These are phyloP conservation scores for Drosophila bifasciata DNA, from an alignment of 1,140 invertebrate genomes.

Conservation along the genomic window DNA sequence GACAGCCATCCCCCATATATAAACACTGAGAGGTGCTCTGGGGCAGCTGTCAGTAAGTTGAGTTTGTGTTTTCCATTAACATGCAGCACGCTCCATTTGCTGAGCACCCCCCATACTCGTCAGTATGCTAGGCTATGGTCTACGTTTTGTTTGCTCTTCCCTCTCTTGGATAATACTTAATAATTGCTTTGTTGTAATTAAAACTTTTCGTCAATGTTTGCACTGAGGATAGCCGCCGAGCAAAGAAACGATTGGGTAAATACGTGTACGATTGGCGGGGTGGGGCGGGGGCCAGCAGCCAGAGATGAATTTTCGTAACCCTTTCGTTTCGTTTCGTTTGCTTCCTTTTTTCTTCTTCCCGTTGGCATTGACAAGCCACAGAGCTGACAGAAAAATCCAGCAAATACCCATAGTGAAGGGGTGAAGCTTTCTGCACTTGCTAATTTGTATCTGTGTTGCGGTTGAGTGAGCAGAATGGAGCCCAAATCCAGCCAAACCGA, in stretches of 20 bases:
- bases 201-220: slow-evolving; percentile 72
- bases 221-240: slow-evolving; percentile 22
- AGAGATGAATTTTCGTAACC: too few species aligned
- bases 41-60: slow-evolving; percentile 30
- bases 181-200: slow-evolving; percentile 74
- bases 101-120: slow-evolving; percentile 42
- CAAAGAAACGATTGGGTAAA: not conserved
- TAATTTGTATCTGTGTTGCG: slow-evolving; percentile 68
- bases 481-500: slow-evolving; percentile 1
- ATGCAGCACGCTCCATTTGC: slow-evolving; percentile 62
- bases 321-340: too few species aligned
- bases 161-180: slow-evolving; percentile 38
- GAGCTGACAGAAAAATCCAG: not conserved
- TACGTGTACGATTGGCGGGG: too few species aligned
- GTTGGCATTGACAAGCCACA: slow-evolving; percentile 1
- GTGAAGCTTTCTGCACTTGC: slow-evolving; percentile 27
- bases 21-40: slow-evolving; percentile 1
- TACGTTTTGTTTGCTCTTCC: slow-evolving; percentile 28
- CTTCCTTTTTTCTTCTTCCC: not conserved
- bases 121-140: slow-evolving; percentile 55
- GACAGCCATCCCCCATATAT: slow-evolving; percentile 15
- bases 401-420: not conserved
- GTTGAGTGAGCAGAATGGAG: slow-evolving; percentile 37
- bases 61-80: slow-evolving; percentile 62
- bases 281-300: too few species aligned